phyloP scores from a whole-genome alignment of 2,888 invertebrate genomes.

The Caenorhabditis sp. region DNA sequence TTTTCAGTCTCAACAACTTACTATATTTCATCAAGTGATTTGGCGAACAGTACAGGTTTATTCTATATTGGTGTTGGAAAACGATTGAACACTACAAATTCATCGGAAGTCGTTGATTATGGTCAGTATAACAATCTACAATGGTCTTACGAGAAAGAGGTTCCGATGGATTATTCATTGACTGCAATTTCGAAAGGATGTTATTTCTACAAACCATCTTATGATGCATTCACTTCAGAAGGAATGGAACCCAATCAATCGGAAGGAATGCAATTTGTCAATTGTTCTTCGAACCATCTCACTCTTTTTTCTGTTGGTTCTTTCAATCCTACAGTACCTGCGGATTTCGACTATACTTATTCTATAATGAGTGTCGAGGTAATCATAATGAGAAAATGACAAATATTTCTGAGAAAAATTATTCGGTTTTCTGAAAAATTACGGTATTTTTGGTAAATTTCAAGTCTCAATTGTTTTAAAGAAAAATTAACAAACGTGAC shows the following conservation, averaged over 20 bases:
- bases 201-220: constrained; percentile 38
- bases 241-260: constrained; percentile 36
- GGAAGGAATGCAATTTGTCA: constrained; percentile 35
- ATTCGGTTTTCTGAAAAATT: too few relatives aligned
- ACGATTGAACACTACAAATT: constrained; percentile 14
- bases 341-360: constrained; percentile 49
- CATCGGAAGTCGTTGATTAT: constrained; percentile 21
- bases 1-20: constrained; percentile 32
- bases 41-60: constrained; percentile 52
- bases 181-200: constrained; percentile 55
- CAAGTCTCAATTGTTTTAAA: too few relatives aligned
- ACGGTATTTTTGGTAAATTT: too few relatives aligned
- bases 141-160: constrained; percentile 31
- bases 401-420: too few relatives aligned
- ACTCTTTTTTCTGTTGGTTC: constrained; percentile 51
- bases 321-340: constrained; percentile 46
- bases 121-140: constrained; percentile 13
- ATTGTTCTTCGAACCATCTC: constrained; percentile 44
- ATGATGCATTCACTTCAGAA: constrained; percentile 42
- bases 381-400: background rate
- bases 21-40: constrained; percentile 31
- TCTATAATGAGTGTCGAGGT: constrained; percentile 35
- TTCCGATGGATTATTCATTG: constrained; percentile 43
- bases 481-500: too few relatives aligned
- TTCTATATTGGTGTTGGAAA: constrained; percentile 55